Conservation (phyloP, 2,888 invertebrate species). For the Thelaira solivaga region DNA sequence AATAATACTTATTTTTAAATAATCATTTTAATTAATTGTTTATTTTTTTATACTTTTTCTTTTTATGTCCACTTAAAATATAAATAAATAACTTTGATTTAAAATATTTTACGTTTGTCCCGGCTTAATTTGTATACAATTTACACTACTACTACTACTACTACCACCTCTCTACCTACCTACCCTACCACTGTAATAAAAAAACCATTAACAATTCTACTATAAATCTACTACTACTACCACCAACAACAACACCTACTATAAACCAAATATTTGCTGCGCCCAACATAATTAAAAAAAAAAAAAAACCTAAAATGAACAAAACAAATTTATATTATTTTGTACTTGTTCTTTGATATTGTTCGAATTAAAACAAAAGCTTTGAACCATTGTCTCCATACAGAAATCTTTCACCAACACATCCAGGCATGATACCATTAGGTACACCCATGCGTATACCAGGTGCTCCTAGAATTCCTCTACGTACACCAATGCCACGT, state of each 20-base stretch:
- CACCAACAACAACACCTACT: constrained; percentile 30
- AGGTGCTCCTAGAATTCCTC: constrained; percentile 77
- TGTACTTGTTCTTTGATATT: constrained; percentile 37
- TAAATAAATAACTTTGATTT: constrained; percentile 36
- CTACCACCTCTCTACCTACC: too few species aligned
- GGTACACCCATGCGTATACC: constrained; percentile 81
- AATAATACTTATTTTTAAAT: too few species aligned
- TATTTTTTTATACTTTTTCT: constrained; percentile 55
- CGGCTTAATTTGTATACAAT: constrained; percentile 40
- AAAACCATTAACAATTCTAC: constrained; percentile 30
- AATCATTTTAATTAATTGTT: constrained; percentile 47
- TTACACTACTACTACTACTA: constrained; percentile 49
- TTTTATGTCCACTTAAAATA: constrained; percentile 52
- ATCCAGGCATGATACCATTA: constrained; percentile 85
- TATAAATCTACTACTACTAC: constrained; percentile 44
- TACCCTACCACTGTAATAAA: constrained; percentile 10
- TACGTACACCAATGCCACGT: constrained; percentile 84
- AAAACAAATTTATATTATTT: background rate
- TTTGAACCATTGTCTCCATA: constrained; percentile 76
- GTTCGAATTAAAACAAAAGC: constrained; percentile 66
- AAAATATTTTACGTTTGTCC: constrained; percentile 47
- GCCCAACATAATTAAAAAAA: constrained; percentile 30
- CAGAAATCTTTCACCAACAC: constrained; percentile 82
- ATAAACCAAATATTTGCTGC: constrained; percentile 39
- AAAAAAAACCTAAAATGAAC: constrained; percentile 18